Percentiles rank a stretch among this genome's conserved stretches.
Evolutionary conservation across 2,113 vertebrate genomes (phyloP).

Genomic region (Percina caprodes): DNA sequence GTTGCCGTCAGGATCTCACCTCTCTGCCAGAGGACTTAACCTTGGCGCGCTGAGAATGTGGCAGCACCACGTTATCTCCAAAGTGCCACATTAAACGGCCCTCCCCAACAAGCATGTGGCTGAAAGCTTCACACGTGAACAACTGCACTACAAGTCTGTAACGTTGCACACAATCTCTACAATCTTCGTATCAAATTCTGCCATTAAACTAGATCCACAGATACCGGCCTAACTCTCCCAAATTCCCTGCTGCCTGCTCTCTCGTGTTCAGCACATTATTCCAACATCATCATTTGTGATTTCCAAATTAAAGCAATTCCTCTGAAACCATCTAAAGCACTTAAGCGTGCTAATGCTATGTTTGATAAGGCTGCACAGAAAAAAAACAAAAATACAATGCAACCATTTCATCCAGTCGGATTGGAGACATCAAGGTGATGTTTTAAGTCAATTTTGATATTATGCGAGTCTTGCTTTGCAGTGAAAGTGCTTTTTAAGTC

Average conservation of each 20-base stretch:
- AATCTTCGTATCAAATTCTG: not conserved
- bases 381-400: not conserved
- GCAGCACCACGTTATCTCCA: slow-evolving; percentile 71
- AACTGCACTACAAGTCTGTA: slow-evolving; percentile 3
- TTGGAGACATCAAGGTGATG: not conserved
- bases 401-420: not conserved
- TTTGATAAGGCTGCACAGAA: not conserved
- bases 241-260: not conserved
- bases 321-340: slow-evolving; percentile 20
- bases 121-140: slow-evolving; percentile 20
- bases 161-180: not conserved
- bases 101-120: slow-evolving; percentile 1
- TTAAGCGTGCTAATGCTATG: not conserved
- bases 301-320: slow-evolving; percentile 6
- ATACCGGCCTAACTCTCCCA: no score
- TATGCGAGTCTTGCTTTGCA: not conserved
- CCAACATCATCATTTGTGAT: slow-evolving; percentile 3
- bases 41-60: slow-evolving; percentile 78
- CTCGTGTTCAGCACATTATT: not conserved
- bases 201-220: slow-evolving; percentile 11
- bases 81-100: slow-evolving; percentile 47
- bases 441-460: slow-evolving; percentile 16
- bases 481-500: slow-evolving; percentile 20
- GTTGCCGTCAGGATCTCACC: slow-evolving; percentile 81
- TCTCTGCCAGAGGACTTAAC: slow-evolving; percentile 76